Percentiles rank a stretch among this genome's conserved stretches.
Conservation (phyloP, 2,888 invertebrate genomes). For the Macropis europaea region DNA sequence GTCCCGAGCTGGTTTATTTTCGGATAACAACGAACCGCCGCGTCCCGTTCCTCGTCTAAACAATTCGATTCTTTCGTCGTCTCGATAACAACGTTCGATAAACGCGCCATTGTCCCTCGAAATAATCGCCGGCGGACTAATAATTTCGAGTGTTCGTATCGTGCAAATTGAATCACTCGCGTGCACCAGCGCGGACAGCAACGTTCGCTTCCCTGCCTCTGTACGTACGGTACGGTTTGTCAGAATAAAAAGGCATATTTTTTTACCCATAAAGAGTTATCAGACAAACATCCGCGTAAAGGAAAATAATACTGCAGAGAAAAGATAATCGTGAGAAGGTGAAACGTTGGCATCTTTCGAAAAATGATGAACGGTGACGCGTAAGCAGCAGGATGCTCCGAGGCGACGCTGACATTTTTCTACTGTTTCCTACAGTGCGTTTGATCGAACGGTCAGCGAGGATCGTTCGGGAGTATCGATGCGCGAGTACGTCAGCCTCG, state of each 20-base stretch:
- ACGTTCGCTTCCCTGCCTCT: too few relatives aligned
- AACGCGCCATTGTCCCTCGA: too few relatives aligned
- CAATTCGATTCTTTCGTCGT: not conserved
- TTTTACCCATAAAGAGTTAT: too few relatives aligned
- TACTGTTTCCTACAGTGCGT: not conserved
- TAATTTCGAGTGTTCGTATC: not conserved
- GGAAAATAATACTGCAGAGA: too few relatives aligned
- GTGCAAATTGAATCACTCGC: not conserved
- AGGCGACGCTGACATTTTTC: not conserved
- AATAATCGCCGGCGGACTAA: too few relatives aligned
- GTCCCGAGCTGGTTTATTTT: not conserved
- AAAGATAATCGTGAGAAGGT: too few relatives aligned
- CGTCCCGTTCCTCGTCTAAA: not conserved
- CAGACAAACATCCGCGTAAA: too few relatives aligned
- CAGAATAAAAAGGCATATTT: too few relatives aligned
- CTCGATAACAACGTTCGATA: not conserved
- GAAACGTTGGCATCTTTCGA: too few relatives aligned
- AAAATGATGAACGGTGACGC: too few relatives aligned
- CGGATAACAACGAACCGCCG: not conserved
- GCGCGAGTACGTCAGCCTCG: slow-evolving; percentile 22
- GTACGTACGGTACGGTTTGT: too few relatives aligned
- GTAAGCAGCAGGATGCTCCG: not conserved
- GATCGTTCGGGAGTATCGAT: not conserved
- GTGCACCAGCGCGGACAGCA: too few relatives aligned
- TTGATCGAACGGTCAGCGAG: not conserved